Evolutionary conservation across 1,140 invertebrate species (phyloP).

Genomic region (Calephelis virginiensis): DNA sequence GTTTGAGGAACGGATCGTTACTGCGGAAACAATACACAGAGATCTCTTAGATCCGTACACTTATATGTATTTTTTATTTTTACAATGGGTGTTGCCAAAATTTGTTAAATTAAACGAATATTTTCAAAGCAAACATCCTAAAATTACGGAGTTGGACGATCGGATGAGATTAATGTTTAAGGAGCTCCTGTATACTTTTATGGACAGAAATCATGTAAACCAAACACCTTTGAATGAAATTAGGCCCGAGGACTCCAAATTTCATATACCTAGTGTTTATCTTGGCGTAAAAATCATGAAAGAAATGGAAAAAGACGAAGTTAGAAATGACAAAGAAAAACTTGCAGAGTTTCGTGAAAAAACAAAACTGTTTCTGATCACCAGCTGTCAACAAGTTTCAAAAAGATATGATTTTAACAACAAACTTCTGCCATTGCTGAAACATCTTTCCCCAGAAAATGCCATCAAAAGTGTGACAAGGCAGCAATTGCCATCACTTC

Average conservation of each 20-base stretch:
- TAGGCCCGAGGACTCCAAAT: too few species aligned
- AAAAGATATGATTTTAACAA: constrained; percentile 21
- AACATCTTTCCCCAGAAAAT: constrained; percentile 21
- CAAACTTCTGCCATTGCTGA: constrained; percentile 20
- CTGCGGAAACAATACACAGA: neutral
- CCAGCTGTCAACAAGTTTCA: constrained; percentile 8
- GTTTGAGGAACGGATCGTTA: neutral
- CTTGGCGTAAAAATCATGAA: neutral
- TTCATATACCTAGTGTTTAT: neutral
- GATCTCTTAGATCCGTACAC: neutral
- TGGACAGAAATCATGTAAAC: too few species aligned
- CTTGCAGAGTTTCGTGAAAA: constrained; percentile 11
- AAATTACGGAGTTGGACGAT: neutral
- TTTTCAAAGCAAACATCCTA: neutral
- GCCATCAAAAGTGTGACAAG: constrained; percentile 22
- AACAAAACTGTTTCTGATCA: constrained; percentile 18
- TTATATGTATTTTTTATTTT: constrained; percentile 18
- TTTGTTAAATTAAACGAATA: constrained; percentile 19
- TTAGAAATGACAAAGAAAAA: neutral
- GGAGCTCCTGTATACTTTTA: neutral
- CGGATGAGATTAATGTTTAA: neutral
- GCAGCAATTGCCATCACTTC: constrained; percentile 16
- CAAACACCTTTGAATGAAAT: too few species aligned
- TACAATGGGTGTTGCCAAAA: constrained; percentile 21
- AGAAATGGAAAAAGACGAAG: neutral